Base-by-base conservation (phyloP, 2,888 invertebrate species). In the Stictocephala bisonia region DNA sequence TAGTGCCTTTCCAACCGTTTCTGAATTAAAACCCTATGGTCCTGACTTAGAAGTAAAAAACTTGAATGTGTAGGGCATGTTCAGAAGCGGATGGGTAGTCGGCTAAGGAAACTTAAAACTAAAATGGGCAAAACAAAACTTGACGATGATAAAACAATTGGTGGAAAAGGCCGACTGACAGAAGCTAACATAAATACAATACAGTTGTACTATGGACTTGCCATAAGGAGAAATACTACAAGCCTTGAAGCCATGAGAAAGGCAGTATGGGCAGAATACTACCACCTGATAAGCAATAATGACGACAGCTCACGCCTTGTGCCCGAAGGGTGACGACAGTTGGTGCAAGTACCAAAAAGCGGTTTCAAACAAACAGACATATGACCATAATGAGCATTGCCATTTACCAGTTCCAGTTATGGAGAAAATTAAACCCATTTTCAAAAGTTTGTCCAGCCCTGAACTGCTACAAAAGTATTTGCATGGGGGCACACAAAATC, bases 221-320 rank as follows among this genome's bases (percentile, higher is more conserved):
- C 79, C 13, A 80, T 80, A 58, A 66, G 78, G 35, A 66, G 76
- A n/a, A 76, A 79, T 73, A 44, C 74, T 15, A 50, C 78, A 69
- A 75, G 75, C 9, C 40, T 75, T 4, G 78, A 78, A 40, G 68
- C 72, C 6, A 79, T 80, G 79, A 79, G 77, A 50, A 77, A 73
- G 48, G 79, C 74, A 13, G 73, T 80, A 53, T 80, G 79, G 80
- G 79, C 80, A 11, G 77, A 76, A 7, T 80, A 75, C 60, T 76
- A 71, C 35, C 80, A 80, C 51, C 75, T 77, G 51, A 67, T 29
- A 50, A 79, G 78, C 6, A 75, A 79, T 1, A 77, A 80, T 40
- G 76, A 76, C 66, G 74, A 79, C 78, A 15, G 72, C 74, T 22
- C 79, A 80, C 64, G 60, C 76, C 4, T 26, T 75, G 35, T 80